phyloP scores from a whole-genome alignment of 1,140 invertebrate genomes.

The Ooceraea biroi region DNA sequence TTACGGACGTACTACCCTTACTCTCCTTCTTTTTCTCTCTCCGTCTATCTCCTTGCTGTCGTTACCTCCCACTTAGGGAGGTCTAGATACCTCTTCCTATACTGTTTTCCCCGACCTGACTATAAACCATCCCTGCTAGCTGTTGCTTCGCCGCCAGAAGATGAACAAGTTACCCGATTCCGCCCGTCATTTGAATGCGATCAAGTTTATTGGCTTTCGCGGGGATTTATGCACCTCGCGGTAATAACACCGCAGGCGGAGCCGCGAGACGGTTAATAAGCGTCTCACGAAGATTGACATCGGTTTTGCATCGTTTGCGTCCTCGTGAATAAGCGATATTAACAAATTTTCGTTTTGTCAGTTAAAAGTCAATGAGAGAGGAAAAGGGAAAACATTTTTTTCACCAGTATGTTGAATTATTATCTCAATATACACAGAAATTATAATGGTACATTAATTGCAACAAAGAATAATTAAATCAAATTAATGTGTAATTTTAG shows the following conservation, averaged over 20 bases:
- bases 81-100: conserved; percentile 4
- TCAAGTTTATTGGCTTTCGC: conserved; percentile 50
- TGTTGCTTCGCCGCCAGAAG: conserved; percentile 71
- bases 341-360: no score
- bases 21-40: neutral
- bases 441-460: neutral
- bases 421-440: no score
- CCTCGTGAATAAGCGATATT: neutral
- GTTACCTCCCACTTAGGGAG: neutral
- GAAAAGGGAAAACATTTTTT: neutral
- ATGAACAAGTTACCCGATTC: conserved; percentile 42
- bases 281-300: neutral
- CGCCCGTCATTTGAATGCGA: conserved; percentile 56
- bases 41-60: neutral
- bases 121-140: conserved; percentile 70
- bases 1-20: conserved; percentile 4
- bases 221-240: conserved; percentile 32
- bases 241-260: conserved; percentile 20
- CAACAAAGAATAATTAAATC: neutral
- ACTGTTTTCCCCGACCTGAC: conserved; percentile 1
- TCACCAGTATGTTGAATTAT: neutral
- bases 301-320: no score
- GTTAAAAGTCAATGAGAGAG: no score
- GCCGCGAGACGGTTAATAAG: conserved; percentile 15
- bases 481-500: neutral